Percentiles rank a stretch among this genome's conserved stretches.
These are phyloP conservation scores for Brachyistius frenatus DNA, from an alignment of 2,113 vertebrate genomes.

Conservation along the genomic window DNA sequence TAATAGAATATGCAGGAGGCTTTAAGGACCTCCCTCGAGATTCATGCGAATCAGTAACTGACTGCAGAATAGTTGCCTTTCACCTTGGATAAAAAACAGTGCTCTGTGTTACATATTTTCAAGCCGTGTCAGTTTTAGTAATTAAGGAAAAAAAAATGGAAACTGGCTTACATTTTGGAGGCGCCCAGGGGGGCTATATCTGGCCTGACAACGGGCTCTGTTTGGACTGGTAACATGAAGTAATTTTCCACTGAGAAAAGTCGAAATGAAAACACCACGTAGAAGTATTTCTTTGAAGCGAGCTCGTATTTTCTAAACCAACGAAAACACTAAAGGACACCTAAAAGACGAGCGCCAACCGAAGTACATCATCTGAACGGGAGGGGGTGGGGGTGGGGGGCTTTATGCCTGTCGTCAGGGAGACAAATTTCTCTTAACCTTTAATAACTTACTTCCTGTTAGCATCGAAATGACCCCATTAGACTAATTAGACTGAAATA, in stretches of 20 bases:
- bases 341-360: background rate
- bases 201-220: background rate
- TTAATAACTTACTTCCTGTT: conserved; percentile 9
- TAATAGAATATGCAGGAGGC: conserved; percentile 71
- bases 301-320: conserved; percentile 18
- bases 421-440: conserved; percentile 5
- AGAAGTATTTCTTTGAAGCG: background rate
- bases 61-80: conserved; percentile 37
- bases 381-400: no score
- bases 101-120: conserved; percentile 31
- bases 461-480: conserved; percentile 10
- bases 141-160: conserved; percentile 23
- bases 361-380: background rate
- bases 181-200: no score
- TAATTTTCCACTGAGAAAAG: conserved; percentile 10
- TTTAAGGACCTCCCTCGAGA: conserved; percentile 71
- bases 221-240: conserved; percentile 33
- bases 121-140: conserved; percentile 40
- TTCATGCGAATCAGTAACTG: conserved; percentile 47
- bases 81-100: conserved; percentile 42
- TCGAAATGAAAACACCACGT: background rate
- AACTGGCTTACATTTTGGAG: background rate
- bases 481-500: conserved; percentile 7
- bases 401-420: background rate
- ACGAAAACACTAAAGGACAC: background rate